Evolutionary conservation across 2,888 invertebrate species (phyloP), one percentile per base, ranked within the genome.

Genomic region (Lamellibrachia columna): DNA sequence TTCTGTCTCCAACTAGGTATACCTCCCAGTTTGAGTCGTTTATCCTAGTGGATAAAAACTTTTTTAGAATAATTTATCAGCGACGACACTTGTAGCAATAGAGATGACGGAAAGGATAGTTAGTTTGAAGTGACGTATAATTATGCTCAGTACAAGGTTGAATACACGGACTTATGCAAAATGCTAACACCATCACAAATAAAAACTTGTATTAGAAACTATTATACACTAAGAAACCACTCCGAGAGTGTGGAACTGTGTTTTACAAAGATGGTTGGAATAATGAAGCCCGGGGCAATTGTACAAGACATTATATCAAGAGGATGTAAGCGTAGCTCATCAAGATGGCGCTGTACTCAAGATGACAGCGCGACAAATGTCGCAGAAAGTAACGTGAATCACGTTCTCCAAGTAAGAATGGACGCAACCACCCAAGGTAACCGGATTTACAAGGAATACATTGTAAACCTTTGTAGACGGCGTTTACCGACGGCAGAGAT

Each of bases 371-470:
- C n/a, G 15, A 75, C 75, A 75, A 15, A 75, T 22, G 75, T 75
- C 75, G 75, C 75, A 75, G 75, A 75, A 75, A 75, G 75, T 75
- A 75, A 75, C 75, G 75, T 75, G 75, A 75, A 75, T 75, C 75
- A 75, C 22, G 22, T 15, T 6, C 75, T 75, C 75, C 22, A 15
- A 22, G 15, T 75, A 22, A 22, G 75, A 75, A 75, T 75, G 75
- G 75, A 22, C 22, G 75, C 75, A 75, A 75, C n/a, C 75, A 75
- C 15, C 75, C 75, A 22, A 22, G 4, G 75, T 75, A 75, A 75
- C 75, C 75, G 75, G 75, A 75, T 75, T 75, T 75, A 75, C 6
- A n/a, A 75, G 75, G 75, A 75, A 75, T 22, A n/a, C 75, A 15
- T 75, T 75, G 22, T n/a, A 75, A 75, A 75, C 15, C 75, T 22